Conservation (phyloP, 1,140 invertebrate genomes). For the Schlechtendalia chinensis region DNA sequence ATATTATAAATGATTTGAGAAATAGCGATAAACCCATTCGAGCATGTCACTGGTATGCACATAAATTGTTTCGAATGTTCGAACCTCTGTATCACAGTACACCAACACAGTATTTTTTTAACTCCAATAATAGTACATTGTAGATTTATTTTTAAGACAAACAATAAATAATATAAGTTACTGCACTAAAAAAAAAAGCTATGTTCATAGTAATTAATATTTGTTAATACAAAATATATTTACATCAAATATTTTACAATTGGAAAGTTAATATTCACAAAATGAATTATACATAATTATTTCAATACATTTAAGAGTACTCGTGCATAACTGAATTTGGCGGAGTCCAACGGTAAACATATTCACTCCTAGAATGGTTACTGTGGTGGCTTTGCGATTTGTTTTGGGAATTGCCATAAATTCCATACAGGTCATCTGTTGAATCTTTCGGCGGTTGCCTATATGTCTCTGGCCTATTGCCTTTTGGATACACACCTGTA, state of each 20-base stretch:
- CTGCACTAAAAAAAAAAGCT: not conserved
- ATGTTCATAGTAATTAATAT: not conserved
- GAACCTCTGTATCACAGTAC: not conserved
- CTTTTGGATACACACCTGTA: constrained; percentile 12
- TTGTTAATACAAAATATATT: constrained; percentile 11
- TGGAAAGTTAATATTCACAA: not conserved
- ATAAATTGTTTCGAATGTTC: not conserved
- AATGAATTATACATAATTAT: constrained; percentile 4
- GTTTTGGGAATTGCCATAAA: constrained; percentile 43
- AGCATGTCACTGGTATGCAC: constrained; percentile 42
- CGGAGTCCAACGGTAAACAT: constrained; percentile 42
- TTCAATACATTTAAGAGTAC: not conserved
- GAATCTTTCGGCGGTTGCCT: constrained; percentile 39
- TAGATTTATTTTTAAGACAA: not conserved
- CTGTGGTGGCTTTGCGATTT: constrained; percentile 39
- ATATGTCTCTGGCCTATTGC: constrained; percentile 34
- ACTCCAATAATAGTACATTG: not conserved
- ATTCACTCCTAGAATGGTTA: constrained; percentile 39
- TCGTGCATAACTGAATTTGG: constrained; percentile 48
- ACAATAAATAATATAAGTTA: not conserved
- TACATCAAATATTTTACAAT: constrained; percentile 16
- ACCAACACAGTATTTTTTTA: constrained; percentile 36
- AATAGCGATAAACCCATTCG: constrained; percentile 35
- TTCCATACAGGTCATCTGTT: constrained; percentile 34
- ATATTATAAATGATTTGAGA: constrained; percentile 27